These are phyloP conservation scores for Xyliphius kryptos DNA, from an alignment of 2,113 vertebrate genomes.

Conservation along the genomic window DNA sequence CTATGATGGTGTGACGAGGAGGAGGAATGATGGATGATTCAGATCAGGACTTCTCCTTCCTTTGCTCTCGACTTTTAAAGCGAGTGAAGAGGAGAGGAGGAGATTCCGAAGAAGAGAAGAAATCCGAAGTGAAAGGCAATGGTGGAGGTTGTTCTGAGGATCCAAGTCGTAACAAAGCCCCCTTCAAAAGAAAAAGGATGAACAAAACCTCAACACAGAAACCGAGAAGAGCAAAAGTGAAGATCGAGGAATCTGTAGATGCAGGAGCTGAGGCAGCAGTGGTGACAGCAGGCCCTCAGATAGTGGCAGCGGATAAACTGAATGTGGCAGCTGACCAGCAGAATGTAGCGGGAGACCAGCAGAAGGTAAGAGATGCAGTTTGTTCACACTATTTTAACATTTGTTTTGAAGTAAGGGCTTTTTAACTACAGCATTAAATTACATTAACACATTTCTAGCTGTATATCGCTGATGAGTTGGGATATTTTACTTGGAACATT, in stretches of 20 bases:
- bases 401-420: no score
- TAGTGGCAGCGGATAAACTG: not conserved
- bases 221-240: not conserved
- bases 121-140: not conserved
- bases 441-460: no score
- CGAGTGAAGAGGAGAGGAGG: slow-evolving; percentile 53
- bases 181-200: slow-evolving; percentile 30
- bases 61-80: slow-evolving; percentile 74
- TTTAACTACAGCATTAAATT: no score
- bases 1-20: no score
- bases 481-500: no score
- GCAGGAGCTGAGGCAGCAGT: not conserved
- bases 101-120: slow-evolving; percentile 51
- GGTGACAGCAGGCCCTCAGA: not conserved
- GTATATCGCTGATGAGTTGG: no score
- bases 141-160: not conserved
- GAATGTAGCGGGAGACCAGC: no score
- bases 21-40: slow-evolving; percentile 76
- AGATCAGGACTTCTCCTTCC: slow-evolving; percentile 81
- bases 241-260: slow-evolving; percentile 9
- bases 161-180: slow-evolving; percentile 21
- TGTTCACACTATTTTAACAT: no score
- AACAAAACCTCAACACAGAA: slow-evolving; percentile 17
- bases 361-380: no score
- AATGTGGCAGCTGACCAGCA: not conserved